Evolutionary conservation across 2,797 vertebrate species (phyloP), one percentile per base, ranked within the genome.

Genomic region (Cichlasoma orientale): DNA sequence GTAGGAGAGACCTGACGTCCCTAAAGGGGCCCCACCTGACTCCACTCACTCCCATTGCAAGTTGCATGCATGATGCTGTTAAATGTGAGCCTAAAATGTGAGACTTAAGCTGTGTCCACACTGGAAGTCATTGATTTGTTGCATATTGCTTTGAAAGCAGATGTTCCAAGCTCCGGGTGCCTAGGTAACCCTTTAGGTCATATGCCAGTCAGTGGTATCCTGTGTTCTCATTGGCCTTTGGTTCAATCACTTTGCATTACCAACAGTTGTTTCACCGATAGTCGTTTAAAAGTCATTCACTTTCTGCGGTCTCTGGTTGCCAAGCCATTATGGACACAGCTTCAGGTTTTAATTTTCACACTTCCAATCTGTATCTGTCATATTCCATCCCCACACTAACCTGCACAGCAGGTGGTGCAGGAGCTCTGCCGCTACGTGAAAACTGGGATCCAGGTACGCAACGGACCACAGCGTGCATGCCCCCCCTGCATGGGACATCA

Each of bases 391-490:
- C 11, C 44, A 59, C 4, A 89, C 93, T 93, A 14, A 96, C 96
- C 85, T 89, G 69, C 3, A 88, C 59, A 1, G 90, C 14, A 7
- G 93, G 87, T 0, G 92, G 89, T 25, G 94, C 76, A 14, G 93
- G 93, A 0, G 82, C 86, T 80, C 92, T 86, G 54, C 94, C 93
- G 0, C 84, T 74, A 2, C 88, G 89, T 3, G 86, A 38, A 74
- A 97, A 96, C 81, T 92, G 95, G 23, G 94, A 87, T 27, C 97
- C 94, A 0, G 95, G 93, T 56, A 96, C 80, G 9, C 98, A 99
- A 92, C 96, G 97, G 83, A 97, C 92, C 2, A 98, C 94, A 0
- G 96, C 94, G 0, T 98, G 96, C 95, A 98, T 98, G 78, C 97
- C 96, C 0, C 86, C 93, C 0, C 77, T 89, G 61, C 98, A 99